Conservation (phyloP, 2,888 invertebrate genomes). For the Prenolepis imparis region DNA sequence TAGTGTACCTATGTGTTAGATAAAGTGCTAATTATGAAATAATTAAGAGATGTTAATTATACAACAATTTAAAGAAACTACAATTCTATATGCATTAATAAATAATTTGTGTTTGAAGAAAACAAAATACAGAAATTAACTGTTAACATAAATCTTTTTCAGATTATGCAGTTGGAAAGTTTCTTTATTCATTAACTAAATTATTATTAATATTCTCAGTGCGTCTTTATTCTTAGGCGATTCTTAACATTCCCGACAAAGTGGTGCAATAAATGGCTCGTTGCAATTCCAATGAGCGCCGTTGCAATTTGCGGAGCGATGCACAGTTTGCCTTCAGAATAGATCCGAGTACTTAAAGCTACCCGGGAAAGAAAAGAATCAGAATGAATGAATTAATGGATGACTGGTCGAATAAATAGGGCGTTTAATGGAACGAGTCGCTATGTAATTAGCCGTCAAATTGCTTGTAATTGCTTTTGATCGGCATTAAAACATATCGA, state of each 20-base stretch:
- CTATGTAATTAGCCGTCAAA: slow-evolving; percentile 40
- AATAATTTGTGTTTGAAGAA: slow-evolving; percentile 8
- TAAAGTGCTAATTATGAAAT: background rate
- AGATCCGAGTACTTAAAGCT: background rate
- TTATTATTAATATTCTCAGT: slow-evolving; percentile 12
- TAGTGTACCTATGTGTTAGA: background rate
- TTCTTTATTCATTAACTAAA: slow-evolving; percentile 3
- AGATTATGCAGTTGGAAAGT: background rate
- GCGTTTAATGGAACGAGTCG: slow-evolving; percentile 46
- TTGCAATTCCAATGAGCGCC: slow-evolving; percentile 35
- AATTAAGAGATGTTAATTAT: background rate
- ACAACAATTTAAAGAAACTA: background rate
- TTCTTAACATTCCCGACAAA: slow-evolving; percentile 1
- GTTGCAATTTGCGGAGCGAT: slow-evolving; percentile 13
- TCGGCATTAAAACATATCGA: background rate
- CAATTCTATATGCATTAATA: background rate
- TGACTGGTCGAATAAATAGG: slow-evolving; percentile 26
- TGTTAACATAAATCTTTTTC: background rate
- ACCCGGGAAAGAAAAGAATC: slow-evolving; percentile 64
- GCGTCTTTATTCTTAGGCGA: background rate
- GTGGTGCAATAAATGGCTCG: slow-evolving; percentile 9
- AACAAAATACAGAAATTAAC: background rate
- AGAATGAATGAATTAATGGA: slow-evolving; percentile 54
- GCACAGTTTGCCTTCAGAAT: slow-evolving; percentile 6
- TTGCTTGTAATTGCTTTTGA: slow-evolving; percentile 47